Percentiles rank a stretch among this genome's conserved stretches.
Evolutionary conservation across 2,797 vertebrate species (phyloP).

Genomic region (Nyctalus aviator): DNA sequence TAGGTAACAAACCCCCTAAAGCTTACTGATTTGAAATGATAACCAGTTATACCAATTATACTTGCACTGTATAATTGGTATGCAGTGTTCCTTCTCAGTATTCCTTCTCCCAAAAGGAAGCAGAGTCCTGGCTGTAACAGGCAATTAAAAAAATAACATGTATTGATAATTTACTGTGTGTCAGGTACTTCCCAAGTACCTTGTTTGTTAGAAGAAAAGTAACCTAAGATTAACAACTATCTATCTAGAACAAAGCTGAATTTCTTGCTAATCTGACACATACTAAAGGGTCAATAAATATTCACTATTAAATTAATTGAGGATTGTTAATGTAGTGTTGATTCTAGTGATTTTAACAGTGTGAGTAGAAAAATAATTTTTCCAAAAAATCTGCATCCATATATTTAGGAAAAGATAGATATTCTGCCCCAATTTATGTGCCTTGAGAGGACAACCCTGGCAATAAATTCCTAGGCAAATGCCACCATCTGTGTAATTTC

Average conservation of each 20-base stretch:
- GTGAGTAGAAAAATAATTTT: not conserved
- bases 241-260: not conserved
- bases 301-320: not conserved
- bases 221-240: not conserved
- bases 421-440: slow-evolving; percentile 37
- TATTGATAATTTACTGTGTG: not conserved
- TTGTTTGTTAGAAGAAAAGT: slow-evolving; percentile 36
- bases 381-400: not conserved
- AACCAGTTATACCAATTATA: too few species aligned
- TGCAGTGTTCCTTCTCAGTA: too few species aligned
- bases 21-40: too few species aligned
- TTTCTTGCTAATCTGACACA: not conserved
- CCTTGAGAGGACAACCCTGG: slow-evolving; percentile 59
- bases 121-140: not conserved
- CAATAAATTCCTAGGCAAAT: slow-evolving; percentile 68
- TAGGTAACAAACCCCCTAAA: too few species aligned
- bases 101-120: not conserved
- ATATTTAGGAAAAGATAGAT: slow-evolving; percentile 40
- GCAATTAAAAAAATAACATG: not conserved
- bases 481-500: slow-evolving; percentile 78
- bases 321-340: not conserved
- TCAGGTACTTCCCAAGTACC: not conserved
- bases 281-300: not conserved
- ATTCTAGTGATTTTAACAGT: not conserved
- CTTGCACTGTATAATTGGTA: too few species aligned